A percentile compares a stretch with the other conserved stretches of the same genome.
Conservation (phyloP, 2,113 vertebrate genomes). For the Daboia siamensis region DNA sequence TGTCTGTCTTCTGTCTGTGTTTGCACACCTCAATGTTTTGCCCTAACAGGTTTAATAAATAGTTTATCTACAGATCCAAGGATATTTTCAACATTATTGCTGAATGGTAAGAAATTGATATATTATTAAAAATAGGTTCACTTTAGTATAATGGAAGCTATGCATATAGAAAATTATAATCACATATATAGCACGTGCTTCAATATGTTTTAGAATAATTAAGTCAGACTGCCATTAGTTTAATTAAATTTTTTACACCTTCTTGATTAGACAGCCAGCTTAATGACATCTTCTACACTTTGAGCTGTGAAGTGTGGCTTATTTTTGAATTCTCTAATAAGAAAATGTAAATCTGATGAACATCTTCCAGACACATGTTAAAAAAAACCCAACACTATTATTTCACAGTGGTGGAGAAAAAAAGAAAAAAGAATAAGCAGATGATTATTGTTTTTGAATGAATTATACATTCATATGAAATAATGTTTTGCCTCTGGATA, state of each 20-base stretch:
- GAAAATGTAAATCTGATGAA: constrained; percentile 72
- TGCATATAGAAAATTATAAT: constrained; percentile 29
- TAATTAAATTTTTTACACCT: constrained; percentile 86
- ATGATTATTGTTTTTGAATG: constrained; percentile 43
- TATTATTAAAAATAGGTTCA: neutral
- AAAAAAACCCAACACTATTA: constrained; percentile 49
- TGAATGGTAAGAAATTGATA: neutral
- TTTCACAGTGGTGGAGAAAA: constrained; percentile 60
- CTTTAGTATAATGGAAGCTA: neutral
- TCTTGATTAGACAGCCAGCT: constrained; percentile 80
- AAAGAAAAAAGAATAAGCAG: constrained; percentile 46
- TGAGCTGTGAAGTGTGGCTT: constrained; percentile 65
- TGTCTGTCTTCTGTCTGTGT: neutral
- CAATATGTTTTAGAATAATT: constrained; percentile 75
- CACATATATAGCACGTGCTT: constrained; percentile 45
- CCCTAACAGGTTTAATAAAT: neutral
- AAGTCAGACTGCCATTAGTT: constrained; percentile 73
- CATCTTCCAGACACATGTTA: constrained; percentile 60
- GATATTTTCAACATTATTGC: neutral
- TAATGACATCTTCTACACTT: constrained; percentile 78
- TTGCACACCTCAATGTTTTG: neutral
- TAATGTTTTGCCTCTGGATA: neutral
- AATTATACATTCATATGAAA: constrained; percentile 38
- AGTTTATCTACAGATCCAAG: neutral
- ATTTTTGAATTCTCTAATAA: constrained; percentile 72